These are phyloP conservation scores for Bryconaethiops microstoma DNA, from an alignment of 2,797 vertebrate genomes.

Conservation along the genomic window DNA sequence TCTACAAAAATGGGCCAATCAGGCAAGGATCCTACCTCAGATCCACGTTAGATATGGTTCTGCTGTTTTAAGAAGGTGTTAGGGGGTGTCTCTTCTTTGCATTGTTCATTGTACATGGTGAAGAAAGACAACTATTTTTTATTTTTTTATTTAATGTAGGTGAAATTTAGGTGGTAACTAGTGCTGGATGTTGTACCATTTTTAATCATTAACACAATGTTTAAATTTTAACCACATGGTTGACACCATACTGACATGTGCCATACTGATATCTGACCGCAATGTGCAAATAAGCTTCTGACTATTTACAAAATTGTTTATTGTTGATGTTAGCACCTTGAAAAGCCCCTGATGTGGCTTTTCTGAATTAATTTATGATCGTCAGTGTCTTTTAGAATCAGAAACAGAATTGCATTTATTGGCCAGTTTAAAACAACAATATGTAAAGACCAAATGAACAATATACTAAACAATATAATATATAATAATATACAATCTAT, in stretches of 20 bases:
- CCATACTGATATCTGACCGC: not conserved
- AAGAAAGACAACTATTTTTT: no score
- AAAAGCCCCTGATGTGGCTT: not conserved
- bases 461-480: no score
- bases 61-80: not conserved
- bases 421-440: no score
- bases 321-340: not conserved
- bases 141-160: no score
- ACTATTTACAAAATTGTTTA: not conserved
- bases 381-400: no score
- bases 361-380: not conserved
- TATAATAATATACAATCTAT: no score
- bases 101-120: no score
- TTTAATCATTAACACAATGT: not conserved
- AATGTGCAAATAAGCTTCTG: not conserved
- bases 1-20: conserved; percentile 84
- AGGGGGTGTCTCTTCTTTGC: no score
- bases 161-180: no score
- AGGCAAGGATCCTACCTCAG: conserved; percentile 67
- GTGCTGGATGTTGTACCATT: no score
- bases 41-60: not conserved
- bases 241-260: not conserved
- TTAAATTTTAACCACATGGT: not conserved
- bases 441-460: no score
- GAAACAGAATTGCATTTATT: no score